A percentile compares a stretch with the other conserved stretches of the same genome.
Evolutionary conservation across 2,888 invertebrate genomes (phyloP).

Genomic region (Argyra leucocephala): DNA sequence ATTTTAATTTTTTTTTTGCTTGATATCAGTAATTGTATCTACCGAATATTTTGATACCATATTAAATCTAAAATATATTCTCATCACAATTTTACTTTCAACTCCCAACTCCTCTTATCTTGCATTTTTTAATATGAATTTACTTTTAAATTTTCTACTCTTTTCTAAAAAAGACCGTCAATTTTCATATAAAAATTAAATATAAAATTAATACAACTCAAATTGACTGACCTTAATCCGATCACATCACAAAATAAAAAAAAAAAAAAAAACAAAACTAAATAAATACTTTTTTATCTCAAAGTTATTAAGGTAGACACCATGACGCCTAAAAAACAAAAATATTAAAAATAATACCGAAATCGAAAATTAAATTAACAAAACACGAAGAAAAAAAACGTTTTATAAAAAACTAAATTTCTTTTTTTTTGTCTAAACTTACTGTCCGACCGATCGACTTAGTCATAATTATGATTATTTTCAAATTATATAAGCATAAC

Average conservation of each 20-base stretch:
- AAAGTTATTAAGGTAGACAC: conserved; percentile 12
- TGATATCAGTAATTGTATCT: too few species aligned
- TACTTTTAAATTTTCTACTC: too few species aligned
- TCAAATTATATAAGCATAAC: not conserved
- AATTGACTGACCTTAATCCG: conserved; percentile 3
- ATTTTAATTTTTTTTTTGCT: too few species aligned
- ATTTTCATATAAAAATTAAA: not conserved
- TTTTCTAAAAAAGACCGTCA: too few species aligned
- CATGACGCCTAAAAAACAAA: conserved; percentile 11
- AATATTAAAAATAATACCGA: not conserved
- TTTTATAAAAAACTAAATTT: not conserved
- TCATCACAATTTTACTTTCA: too few species aligned
- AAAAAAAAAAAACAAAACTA: not conserved
- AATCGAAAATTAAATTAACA: not conserved
- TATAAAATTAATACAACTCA: not conserved
- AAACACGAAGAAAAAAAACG: not conserved
- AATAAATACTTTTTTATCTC: not conserved
- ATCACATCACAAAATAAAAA: not conserved
- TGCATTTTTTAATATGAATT: too few species aligned
- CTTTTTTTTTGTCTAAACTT: not conserved
- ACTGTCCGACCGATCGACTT: not conserved
- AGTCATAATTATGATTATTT: conserved; percentile 1
- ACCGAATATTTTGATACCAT: too few species aligned
- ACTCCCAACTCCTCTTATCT: too few species aligned
- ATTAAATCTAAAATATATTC: too few species aligned